phyloP scores from a whole-genome alignment of 2,797 vertebrate genomes.

The Astyanax mexicanus region DNA sequence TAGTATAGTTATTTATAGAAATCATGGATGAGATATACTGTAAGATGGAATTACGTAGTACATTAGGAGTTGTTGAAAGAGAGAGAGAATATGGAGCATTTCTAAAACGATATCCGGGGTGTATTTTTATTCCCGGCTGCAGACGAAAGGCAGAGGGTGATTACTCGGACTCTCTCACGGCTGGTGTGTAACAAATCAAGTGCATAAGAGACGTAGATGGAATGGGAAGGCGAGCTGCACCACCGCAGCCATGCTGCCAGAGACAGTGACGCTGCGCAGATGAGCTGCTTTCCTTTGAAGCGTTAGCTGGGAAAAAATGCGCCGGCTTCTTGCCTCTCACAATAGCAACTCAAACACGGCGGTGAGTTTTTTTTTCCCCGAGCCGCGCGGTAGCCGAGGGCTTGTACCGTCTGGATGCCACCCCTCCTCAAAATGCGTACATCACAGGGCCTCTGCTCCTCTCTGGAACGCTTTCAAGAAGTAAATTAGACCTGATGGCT shows the following conservation, averaged over 20 bases:
- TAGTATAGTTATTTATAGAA: too few species aligned
- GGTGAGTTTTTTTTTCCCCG: neutral
- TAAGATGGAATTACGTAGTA: too few species aligned
- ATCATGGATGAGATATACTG: too few species aligned
- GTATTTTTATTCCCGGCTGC: constrained; percentile 19
- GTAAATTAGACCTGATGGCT: constrained; percentile 36
- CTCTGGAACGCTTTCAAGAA: constrained; percentile 21
- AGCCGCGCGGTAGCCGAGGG: neutral
- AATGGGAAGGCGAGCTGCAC: constrained; percentile 17
- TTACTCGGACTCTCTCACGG: constrained; percentile 19
- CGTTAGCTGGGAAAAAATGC: constrained; percentile 10
- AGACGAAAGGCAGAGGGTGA: constrained; percentile 21
- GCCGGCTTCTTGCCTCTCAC: constrained; percentile 4
- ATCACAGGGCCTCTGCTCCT: neutral
- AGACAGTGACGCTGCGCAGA: constrained; percentile 40
- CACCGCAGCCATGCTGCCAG: neutral
- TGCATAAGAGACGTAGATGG: constrained; percentile 21
- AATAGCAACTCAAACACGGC: neutral
- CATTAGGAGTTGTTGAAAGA: neutral
- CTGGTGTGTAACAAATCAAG: constrained; percentile 43
- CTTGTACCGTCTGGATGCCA: neutral
- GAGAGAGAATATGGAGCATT: neutral
- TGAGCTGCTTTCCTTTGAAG: constrained; percentile 24
- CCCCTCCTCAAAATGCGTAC: neutral
- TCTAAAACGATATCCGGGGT: constrained; percentile 4